These are phyloP conservation scores for Scomber scombrus DNA, from an alignment of 2,113 vertebrate genomes.

Conservation along the genomic window DNA sequence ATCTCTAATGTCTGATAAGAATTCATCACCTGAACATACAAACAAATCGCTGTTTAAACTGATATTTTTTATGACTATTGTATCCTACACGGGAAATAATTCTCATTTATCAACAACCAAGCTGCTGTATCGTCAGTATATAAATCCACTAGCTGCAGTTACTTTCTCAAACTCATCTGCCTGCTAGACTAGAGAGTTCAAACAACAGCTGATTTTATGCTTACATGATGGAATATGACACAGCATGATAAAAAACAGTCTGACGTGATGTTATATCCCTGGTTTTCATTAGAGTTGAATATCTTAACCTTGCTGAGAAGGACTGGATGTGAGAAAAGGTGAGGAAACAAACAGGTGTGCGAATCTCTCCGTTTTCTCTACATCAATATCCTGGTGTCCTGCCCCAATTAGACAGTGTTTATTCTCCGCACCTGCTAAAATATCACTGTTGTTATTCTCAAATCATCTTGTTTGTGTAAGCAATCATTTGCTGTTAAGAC, in stretches of 20 bases:
- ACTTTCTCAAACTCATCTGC: slow-evolving; percentile 23
- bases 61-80: background rate
- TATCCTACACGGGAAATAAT: background rate
- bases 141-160: background rate
- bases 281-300: slow-evolving; percentile 68
- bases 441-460: slow-evolving; percentile 46
- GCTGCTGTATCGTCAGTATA: slow-evolving; percentile 12
- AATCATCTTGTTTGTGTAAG: slow-evolving; percentile 57
- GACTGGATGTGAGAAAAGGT: slow-evolving; percentile 28
- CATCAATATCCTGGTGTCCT: slow-evolving; percentile 61
- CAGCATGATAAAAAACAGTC: slow-evolving; percentile 48
- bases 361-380: slow-evolving; percentile 37
- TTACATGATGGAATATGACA: slow-evolving; percentile 57
- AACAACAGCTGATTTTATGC: slow-evolving; percentile 39
- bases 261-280: slow-evolving; percentile 59
- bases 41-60: no score
- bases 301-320: slow-evolving; percentile 62
- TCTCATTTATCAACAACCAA: slow-evolving; percentile 27
- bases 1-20: background rate
- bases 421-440: slow-evolving; percentile 60
- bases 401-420: slow-evolving; percentile 60
- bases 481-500: slow-evolving; percentile 44
- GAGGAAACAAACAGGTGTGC: slow-evolving; percentile 65
- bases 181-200: slow-evolving; percentile 47
- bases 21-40: background rate